phyloP scores from a whole-genome alignment of 2,113 vertebrate species.

The Quiscalus mexicanus region DNA sequence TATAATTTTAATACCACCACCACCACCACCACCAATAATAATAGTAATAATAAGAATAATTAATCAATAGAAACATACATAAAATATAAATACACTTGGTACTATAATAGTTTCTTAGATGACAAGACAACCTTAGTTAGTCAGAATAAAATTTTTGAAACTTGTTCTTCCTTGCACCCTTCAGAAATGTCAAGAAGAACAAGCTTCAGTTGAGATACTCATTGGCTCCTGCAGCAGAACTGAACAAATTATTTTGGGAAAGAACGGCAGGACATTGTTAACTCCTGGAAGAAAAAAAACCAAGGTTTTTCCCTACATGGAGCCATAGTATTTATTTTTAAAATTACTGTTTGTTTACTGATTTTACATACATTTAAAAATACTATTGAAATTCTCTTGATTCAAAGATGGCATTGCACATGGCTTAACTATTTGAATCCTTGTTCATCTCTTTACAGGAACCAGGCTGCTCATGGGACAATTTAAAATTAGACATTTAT shows the following conservation, averaged over 20 bases:
- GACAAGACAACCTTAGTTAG: not conserved
- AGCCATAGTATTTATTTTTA: not conserved
- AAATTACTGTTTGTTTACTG: not conserved
- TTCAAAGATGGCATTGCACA: not conserved
- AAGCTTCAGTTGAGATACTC: not conserved
- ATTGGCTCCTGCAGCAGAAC: rapidly evolving
- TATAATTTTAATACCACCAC: too few species aligned
- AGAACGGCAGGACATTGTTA: not conserved
- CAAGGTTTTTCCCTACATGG: not conserved
- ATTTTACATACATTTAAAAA: not conserved
- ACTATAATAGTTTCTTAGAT: not conserved
- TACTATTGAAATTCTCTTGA: not conserved
- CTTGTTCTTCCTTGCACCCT: not conserved
- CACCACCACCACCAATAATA: not conserved
- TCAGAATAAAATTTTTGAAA: not conserved
- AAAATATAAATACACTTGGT: not conserved
- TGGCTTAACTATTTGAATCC: not conserved
- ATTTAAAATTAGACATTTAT: not conserved
- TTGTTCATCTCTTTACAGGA: not conserved
- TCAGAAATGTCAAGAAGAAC: not conserved
- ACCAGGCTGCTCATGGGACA: not conserved
- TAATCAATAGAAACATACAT: not conserved
- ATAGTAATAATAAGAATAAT: not conserved
- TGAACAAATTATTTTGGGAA: not conserved
- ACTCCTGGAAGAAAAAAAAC: not conserved